Evolutionary conservation across 2,888 invertebrate genomes (phyloP).

Genomic region (Tiliacea aurago): DNA sequence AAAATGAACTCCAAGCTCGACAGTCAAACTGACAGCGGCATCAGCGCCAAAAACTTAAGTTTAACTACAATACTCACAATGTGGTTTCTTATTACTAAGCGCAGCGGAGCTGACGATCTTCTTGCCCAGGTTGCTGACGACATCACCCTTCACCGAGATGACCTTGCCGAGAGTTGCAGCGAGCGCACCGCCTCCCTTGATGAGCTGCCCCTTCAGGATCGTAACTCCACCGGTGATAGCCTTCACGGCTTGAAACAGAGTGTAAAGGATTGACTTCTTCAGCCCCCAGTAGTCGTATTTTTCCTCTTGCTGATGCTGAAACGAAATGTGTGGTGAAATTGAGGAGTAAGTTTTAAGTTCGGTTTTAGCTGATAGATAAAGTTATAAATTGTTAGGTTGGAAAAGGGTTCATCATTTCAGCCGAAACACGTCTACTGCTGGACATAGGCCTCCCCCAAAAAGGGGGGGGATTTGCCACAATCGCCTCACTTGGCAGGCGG

Average conservation of each 20-base stretch:
- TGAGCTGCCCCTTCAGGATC: slow-evolving; percentile 96
- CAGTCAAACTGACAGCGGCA: not conserved
- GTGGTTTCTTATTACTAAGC: slow-evolving; percentile 88
- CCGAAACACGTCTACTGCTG: too few species aligned
- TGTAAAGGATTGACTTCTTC: slow-evolving; percentile 95
- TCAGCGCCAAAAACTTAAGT: not conserved
- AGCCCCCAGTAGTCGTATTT: slow-evolving; percentile 93
- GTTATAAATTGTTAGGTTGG: too few species aligned
- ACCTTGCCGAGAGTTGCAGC: slow-evolving; percentile 89
- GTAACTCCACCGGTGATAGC: slow-evolving; percentile 97
- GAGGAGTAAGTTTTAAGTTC: too few species aligned
- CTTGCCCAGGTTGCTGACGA: slow-evolving; percentile 94
- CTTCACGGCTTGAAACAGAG: slow-evolving; percentile 96
- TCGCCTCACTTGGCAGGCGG: too few species aligned
- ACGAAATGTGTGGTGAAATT: not conserved
- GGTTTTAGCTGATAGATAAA: not conserved
- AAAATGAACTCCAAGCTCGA: not conserved
- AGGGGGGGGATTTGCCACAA: too few species aligned
- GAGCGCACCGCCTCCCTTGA: slow-evolving; percentile 94
- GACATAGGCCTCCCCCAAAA: too few species aligned
- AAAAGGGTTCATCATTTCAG: too few species aligned
- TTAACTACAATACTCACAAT: slow-evolving; percentile 72
- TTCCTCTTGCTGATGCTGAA: slow-evolving; percentile 78
- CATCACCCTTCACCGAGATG: slow-evolving; percentile 94
- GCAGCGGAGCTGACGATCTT: slow-evolving; percentile 94